Percentiles rank a stretch among this genome's conserved stretches.
Evolutionary conservation across 2,797 vertebrate genomes (phyloP).

Genomic region (Cephalopachus bancanus): DNA sequence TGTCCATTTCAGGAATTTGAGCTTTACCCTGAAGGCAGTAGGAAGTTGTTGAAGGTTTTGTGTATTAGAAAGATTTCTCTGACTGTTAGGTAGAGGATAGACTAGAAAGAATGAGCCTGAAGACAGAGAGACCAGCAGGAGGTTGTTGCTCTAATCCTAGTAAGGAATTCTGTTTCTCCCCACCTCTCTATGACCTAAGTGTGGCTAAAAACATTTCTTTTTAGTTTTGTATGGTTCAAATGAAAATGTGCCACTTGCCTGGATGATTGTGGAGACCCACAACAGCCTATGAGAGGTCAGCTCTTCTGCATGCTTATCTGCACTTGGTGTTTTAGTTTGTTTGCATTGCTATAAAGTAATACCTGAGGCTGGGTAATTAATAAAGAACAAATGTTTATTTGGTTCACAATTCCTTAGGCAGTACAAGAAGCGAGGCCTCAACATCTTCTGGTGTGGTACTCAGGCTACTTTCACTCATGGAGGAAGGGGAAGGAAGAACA

Average conservation of each 20-base stretch:
- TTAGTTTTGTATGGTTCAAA: not conserved
- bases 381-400: too few species aligned
- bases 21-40: not conserved
- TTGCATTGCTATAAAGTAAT: too few species aligned
- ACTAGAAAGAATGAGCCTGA: not conserved
- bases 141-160: not conserved
- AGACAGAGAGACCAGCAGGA: not conserved
- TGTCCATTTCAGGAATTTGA: not conserved
- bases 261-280: too few species aligned
- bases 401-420: too few species aligned
- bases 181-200: not conserved
- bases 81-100: not conserved
- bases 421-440: too few species aligned
- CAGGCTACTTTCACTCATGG: too few species aligned
- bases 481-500: too few species aligned
- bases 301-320: too few species aligned
- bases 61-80: not conserved
- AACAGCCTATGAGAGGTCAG: too few species aligned
- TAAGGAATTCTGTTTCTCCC: not conserved
- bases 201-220: not conserved
- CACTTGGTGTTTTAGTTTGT: too few species aligned
- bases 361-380: too few species aligned
- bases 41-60: not conserved
- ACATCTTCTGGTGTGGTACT: too few species aligned
- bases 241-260: not conserved